Conservation (phyloP, 2,888 invertebrate genomes). For the Elaeidobius kamerunicus region DNA sequence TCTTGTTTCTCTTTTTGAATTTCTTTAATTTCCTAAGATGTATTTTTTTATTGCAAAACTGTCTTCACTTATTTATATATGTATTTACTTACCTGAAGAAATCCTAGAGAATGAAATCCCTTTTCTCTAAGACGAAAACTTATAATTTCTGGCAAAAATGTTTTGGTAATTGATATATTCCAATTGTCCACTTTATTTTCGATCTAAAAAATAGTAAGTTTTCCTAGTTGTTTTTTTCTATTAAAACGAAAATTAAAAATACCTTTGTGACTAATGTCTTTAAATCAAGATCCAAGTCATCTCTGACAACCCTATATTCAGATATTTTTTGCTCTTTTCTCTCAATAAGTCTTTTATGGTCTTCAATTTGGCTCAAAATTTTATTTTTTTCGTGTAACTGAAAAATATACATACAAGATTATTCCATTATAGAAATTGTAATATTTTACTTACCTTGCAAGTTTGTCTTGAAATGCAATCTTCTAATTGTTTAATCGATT, state of each 20-base stretch:
- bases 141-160: constrained; percentile 22
- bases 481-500: constrained; percentile 9
- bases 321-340: constrained; percentile 13
- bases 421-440: not conserved
- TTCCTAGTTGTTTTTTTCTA: constrained; percentile 1
- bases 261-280: constrained; percentile 9
- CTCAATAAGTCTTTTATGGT: constrained; percentile 11
- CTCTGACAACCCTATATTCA: constrained; percentile 13
- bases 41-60: not conserved
- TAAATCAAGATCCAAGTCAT: constrained; percentile 16
- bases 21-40: constrained; percentile 16
- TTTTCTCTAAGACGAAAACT: constrained; percentile 21
- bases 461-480: constrained; percentile 12
- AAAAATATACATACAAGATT: constrained; percentile 1
- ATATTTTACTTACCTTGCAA: constrained; percentile 11
- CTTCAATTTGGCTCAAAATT: constrained; percentile 19
- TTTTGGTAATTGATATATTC: constrained; percentile 22
- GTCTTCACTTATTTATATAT: not conserved
- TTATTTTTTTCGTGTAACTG: constrained; percentile 16
- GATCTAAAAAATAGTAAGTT: constrained; percentile 20
- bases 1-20: not conserved
- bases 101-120: constrained; percentile 13
- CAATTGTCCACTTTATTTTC: constrained; percentile 20
- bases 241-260: not conserved
- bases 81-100: constrained; percentile 12